Base-by-base conservation (phyloP, 2,797 vertebrate species). In the Falco rusticolus region DNA sequence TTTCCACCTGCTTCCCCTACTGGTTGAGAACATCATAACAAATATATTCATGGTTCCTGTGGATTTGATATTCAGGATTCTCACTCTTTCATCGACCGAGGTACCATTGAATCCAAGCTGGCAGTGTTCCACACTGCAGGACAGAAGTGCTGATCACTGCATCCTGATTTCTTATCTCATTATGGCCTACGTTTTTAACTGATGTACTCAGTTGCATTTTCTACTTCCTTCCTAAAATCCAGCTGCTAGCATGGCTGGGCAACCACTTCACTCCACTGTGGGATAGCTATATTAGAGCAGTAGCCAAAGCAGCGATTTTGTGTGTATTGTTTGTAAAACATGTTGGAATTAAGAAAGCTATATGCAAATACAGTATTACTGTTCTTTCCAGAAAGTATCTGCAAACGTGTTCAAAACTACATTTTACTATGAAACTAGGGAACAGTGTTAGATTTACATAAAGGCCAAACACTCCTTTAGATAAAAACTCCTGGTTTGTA, bases 71-170 rank as follows among this genome's bases (percentile, higher is more conserved):
- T 91, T 93, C 92, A 90, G 63, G 65, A 88, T 90, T 84, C 76
- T 95, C 79, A 64, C 63, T 92, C 93, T 91, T 90, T 91, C 48
- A 97, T 96, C 21, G 43, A 94, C 75, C 83, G 86, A 78, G 87
- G 61, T 92, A 75, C 57, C 72, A 88, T 39, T 92, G 96, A 95
- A 95, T 89, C 96, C 89, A 79, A 88, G 61, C 74, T 97, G 96
- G 94, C 94, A 92, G 50, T 4, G 7, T 93, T 93, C 91, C 97
- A 93, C 29, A 6, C 47, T 74, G 34, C 65, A 93, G 84, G 79
- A 88, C 79, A 94, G 88, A 96, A 95, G 31, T 89, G 92, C 80
- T 96, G 90, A 94, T 90, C 84, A 39, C 68, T 87, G 85, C 80
- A 79, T 84, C 85, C 85, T 90, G 72, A 88, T 82, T 91, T 93